phyloP scores from a whole-genome alignment of 2,888 invertebrate genomes.

The Chrysina gloriosa region DNA sequence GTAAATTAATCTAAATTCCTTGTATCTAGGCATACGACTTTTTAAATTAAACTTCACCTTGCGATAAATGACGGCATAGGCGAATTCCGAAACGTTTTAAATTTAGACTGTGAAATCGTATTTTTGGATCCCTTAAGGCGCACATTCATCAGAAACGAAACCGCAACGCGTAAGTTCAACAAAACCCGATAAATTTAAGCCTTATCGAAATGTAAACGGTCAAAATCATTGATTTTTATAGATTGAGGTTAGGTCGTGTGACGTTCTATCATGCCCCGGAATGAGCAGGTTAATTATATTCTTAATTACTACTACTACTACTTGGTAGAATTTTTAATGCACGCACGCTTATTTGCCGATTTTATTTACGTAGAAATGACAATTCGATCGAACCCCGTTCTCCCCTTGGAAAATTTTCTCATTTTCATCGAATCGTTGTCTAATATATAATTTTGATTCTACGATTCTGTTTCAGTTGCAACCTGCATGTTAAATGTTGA shows the following conservation, averaged over 20 bases:
- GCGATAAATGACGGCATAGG: constrained; percentile 17
- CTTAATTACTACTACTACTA: background rate
- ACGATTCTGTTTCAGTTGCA: constrained; percentile 57
- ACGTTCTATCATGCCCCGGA: constrained; percentile 51
- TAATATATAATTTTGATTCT: constrained; percentile 42
- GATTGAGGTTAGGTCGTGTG: constrained; percentile 49
- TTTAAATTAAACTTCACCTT: constrained; percentile 12
- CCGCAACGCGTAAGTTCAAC: constrained; percentile 25
- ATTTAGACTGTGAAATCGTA: constrained; percentile 7
- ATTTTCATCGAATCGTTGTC: background rate
- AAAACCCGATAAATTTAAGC: background rate
- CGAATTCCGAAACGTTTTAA: constrained; percentile 1
- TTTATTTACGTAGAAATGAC: constrained; percentile 41
- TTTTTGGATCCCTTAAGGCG: constrained; percentile 13
- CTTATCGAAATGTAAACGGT: background rate
- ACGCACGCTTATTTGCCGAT: constrained; percentile 31
- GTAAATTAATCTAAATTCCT: constrained; percentile 3
- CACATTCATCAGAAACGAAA: constrained; percentile 6
- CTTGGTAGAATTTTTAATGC: constrained; percentile 11
- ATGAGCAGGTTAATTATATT: constrained; percentile 53
- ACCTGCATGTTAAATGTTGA: constrained; percentile 50
- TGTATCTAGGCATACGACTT: constrained; percentile 24
- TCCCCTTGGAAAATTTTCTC: background rate
- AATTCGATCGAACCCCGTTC: background rate
- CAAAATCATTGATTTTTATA: constrained; percentile 34